phyloP scores from a whole-genome alignment of 2,888 invertebrate genomes.

The Clostera curtula region DNA sequence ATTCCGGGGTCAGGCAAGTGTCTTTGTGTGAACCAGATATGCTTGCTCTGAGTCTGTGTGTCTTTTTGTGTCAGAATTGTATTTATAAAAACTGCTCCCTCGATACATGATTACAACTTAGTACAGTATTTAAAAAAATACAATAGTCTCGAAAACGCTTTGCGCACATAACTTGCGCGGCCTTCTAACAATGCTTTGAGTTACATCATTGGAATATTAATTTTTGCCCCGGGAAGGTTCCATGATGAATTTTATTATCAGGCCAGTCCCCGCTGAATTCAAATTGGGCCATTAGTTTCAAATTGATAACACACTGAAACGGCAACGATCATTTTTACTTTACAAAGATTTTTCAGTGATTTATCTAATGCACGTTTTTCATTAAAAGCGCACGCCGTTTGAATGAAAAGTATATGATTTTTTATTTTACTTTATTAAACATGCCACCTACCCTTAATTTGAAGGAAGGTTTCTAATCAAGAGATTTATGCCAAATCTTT shows the following conservation, averaged over 20 bases:
- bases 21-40: too few relatives aligned
- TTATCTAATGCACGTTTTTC: constrained; percentile 23
- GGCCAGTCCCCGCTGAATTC: constrained; percentile 56
- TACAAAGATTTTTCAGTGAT: constrained; percentile 20
- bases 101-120: too few relatives aligned
- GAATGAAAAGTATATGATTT: background rate
- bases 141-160: constrained; percentile 5
- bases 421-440: background rate
- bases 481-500: too few relatives aligned
- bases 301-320: constrained; percentile 64
- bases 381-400: constrained; percentile 12
- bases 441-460: too few relatives aligned
- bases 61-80: too few relatives aligned
- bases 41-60: too few relatives aligned
- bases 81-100: too few relatives aligned
- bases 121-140: too few relatives aligned
- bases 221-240: constrained; percentile 63
- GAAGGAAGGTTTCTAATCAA: too few relatives aligned
- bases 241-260: constrained; percentile 71
- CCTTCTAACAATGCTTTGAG: constrained; percentile 44
- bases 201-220: constrained; percentile 72
- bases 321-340: constrained; percentile 35
- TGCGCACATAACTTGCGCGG: constrained; percentile 14
- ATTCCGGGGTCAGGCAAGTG: too few relatives aligned
- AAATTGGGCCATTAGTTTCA: constrained; percentile 65